These are phyloP conservation scores for Dipodomys merriami DNA, from an alignment of 2,113 vertebrate genomes.

Conservation along the genomic window DNA sequence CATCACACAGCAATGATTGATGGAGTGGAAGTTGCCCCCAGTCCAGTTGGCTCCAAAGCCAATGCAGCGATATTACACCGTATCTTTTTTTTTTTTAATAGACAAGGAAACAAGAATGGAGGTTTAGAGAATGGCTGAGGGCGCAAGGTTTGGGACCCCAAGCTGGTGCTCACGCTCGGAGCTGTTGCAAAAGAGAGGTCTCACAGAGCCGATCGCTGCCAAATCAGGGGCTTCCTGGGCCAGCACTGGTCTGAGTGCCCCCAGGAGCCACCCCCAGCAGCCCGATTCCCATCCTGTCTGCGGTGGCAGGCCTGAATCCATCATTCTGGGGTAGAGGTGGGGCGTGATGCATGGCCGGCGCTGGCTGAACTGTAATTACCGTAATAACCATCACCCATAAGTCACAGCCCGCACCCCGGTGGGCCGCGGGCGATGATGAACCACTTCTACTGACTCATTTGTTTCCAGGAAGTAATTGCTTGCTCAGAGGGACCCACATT, in stretches of 20 bases:
- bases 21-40: neutral
- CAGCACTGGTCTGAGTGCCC: neutral
- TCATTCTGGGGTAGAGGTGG: neutral
- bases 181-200: neutral
- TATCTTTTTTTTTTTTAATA: neutral
- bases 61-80: neutral
- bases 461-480: conserved; percentile 51
- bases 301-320: neutral
- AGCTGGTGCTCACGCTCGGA: neutral
- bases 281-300: neutral
- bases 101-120: neutral
- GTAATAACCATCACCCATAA: conserved; percentile 56
- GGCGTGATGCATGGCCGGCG: neutral
- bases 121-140: neutral
- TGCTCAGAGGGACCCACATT: neutral
- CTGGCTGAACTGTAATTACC: conserved; percentile 43
- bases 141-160: neutral
- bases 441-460: conserved; percentile 47
- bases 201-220: neutral
- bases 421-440: conserved; percentile 40
- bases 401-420: conserved; percentile 11
- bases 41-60: neutral
- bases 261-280: neutral
- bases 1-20: neutral
- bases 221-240: neutral